Evolutionary conservation across 2,797 vertebrate genomes (phyloP), one percentile per base, ranked within the genome.

Genomic region (Semotilus atromaculatus): DNA sequence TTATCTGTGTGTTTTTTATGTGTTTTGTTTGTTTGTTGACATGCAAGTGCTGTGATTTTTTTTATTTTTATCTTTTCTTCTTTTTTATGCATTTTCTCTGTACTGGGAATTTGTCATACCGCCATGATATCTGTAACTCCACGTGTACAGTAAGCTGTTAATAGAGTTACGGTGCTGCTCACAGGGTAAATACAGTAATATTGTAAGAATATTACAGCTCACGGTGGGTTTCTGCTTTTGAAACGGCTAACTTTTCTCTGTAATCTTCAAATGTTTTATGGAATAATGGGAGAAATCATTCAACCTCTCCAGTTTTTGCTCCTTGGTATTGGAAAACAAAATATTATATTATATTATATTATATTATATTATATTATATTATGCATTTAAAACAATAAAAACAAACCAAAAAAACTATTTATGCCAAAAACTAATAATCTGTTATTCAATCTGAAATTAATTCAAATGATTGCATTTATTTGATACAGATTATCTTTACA

Each of bases 241-340:
- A 97, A 96, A 94, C 91, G 92, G 91, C 89, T 92, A 94, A 94
- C 95, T 98, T 97, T 96, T 87, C 89, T 89, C 93, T 55, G 92
- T 97, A 97, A 98, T 98, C 96, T 97, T 96, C 95, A 95, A 96
- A 97, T 96, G 95, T 97, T 96, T 95, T 95, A 94, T 91, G 92
- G 95, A 94, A 97, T 97, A 97, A 99, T 97, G 96, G 96, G 94
- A 96, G 92, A 94, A 93, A 95, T 96, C 94, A 94, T 95, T 91
- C 91, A 91, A 75, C 88, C 95, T 94, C 91, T 93, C 94, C 93
- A 93, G 96, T 93, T 95, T 87, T 91, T 91, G 90, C 94, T 94
- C 95, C 68, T 88, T 77, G 16, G 51, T 7, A 18, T 64, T 34
- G 29, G 3, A 18, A 66, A 34, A 34, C 31, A 36, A 43, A 70